phyloP scores from a whole-genome alignment of 2,797 vertebrate species.

The Florisuga fusca region DNA sequence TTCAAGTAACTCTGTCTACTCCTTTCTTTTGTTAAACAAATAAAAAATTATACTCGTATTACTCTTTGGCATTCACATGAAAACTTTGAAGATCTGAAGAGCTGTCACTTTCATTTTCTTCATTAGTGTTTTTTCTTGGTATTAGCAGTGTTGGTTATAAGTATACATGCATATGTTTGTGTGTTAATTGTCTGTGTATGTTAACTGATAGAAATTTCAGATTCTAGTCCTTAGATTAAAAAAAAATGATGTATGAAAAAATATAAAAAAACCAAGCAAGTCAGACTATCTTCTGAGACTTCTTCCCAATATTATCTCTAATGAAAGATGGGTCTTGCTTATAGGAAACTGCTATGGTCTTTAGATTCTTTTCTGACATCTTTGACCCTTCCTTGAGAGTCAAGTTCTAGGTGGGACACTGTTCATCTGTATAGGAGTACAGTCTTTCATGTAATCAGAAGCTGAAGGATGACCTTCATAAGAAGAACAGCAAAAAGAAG shows the following conservation, averaged over 20 bases:
- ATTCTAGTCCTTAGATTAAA: background rate
- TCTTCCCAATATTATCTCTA: background rate
- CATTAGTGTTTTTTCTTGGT: background rate
- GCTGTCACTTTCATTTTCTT: background rate
- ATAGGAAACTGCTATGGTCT: background rate
- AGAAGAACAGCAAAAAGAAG: background rate
- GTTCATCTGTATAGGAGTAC: background rate
- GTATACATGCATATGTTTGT: rapidly evolving
- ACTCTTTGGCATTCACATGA: background rate
- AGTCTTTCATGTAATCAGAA: background rate
- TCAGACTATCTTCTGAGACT: background rate
- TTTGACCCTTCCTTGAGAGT: background rate
- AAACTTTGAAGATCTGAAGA: background rate
- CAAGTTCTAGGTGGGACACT: background rate
- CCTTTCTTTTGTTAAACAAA: background rate
- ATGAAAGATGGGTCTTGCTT: background rate
- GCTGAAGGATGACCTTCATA: background rate
- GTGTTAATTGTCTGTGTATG: no score
- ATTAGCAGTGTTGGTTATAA: background rate
- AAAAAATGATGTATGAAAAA: background rate
- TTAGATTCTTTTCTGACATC: background rate
- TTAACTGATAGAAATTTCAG: background rate
- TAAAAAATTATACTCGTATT: background rate
- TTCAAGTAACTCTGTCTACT: background rate
- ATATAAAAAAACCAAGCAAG: background rate